Conservation (phyloP, 2,888 invertebrate genomes). For the Terebella lapidaria region DNA sequence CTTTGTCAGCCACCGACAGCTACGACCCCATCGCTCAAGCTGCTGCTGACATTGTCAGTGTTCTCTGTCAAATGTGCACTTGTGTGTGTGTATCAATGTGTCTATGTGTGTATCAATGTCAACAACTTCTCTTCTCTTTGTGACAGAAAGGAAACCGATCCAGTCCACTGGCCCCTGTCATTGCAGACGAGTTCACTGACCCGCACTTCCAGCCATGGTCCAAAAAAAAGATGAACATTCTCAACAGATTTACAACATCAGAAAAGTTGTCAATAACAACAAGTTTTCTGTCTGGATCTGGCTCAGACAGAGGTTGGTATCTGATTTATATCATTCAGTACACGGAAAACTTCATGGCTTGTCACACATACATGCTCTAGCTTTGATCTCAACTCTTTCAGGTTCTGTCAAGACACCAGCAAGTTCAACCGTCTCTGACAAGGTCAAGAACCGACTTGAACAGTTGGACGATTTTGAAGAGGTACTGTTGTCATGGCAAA, state of each 20-base stretch:
- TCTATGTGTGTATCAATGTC: too few species aligned
- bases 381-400: too few species aligned
- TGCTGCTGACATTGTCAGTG: neutral
- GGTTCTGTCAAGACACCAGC: constrained; percentile 76
- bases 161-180: too few species aligned
- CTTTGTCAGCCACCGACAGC: too few species aligned
- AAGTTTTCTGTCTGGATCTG: constrained; percentile 64
- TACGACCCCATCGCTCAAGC: too few species aligned
- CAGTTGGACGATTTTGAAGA: constrained; percentile 94
- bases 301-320: constrained; percentile 27
- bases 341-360: neutral
- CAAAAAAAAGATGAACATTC: constrained; percentile 68
- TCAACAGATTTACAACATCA: constrained; percentile 85
- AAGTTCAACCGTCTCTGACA: constrained; percentile 51
- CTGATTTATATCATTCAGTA: neutral
- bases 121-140: too few species aligned
- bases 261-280: constrained; percentile 88
- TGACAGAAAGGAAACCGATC: too few species aligned
- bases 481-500: too few species aligned
- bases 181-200: constrained; percentile 21
- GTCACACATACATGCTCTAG: too few species aligned
- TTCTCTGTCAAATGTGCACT: too few species aligned
- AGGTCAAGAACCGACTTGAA: constrained; percentile 76
- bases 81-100: too few species aligned
- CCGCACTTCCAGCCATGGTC: constrained; percentile 70